Conservation (phyloP, 2,113 vertebrate species). For the Oreochromis spilurus region DNA sequence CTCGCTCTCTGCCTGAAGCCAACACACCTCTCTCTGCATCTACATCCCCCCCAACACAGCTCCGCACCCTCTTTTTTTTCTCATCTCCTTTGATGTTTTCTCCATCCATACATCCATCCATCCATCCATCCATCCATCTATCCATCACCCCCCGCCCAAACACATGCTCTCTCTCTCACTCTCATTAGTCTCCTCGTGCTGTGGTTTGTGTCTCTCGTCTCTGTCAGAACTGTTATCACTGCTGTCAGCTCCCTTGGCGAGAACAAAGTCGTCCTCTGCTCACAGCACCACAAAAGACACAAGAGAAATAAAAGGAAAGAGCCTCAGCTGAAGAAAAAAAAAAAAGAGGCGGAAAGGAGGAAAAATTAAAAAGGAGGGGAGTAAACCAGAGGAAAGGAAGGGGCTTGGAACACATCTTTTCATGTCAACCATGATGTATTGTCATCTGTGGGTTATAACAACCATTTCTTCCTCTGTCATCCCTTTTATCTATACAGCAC, state of each 20-base stretch:
- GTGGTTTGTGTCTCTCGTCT: constrained; percentile 69
- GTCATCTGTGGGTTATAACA: constrained; percentile 65
- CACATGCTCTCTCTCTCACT: constrained; percentile 17
- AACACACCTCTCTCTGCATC: constrained; percentile 26
- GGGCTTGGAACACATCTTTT: constrained; percentile 58
- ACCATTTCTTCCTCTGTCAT: constrained; percentile 56
- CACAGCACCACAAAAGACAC: constrained; percentile 68
- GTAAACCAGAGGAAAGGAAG: constrained; percentile 46
- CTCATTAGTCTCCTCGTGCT: constrained; percentile 70
- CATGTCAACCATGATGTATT: constrained; percentile 61
- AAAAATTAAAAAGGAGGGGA: constrained; percentile 49
- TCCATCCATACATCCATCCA: constrained; percentile 17
- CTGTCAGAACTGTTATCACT: constrained; percentile 75
- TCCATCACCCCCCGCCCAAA: constrained; percentile 3
- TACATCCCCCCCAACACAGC: constrained; percentile 13
- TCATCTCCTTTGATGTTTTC: constrained; percentile 25
- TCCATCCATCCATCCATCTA: constrained; percentile 39
- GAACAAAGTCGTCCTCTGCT: constrained; percentile 76
- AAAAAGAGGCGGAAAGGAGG: constrained; percentile 32
- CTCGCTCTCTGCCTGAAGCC: constrained; percentile 22
- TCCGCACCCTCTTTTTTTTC: neutral
- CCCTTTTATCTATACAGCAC: constrained; percentile 65
- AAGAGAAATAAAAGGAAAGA: constrained; percentile 67
- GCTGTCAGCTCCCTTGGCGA: constrained; percentile 71
- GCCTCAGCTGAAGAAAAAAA: constrained; percentile 35